A percentile compares a stretch with the other conserved stretches of the same genome.
Conservation (phyloP, 2,113 vertebrate genomes). For the Dicrurus megarhynchus region DNA sequence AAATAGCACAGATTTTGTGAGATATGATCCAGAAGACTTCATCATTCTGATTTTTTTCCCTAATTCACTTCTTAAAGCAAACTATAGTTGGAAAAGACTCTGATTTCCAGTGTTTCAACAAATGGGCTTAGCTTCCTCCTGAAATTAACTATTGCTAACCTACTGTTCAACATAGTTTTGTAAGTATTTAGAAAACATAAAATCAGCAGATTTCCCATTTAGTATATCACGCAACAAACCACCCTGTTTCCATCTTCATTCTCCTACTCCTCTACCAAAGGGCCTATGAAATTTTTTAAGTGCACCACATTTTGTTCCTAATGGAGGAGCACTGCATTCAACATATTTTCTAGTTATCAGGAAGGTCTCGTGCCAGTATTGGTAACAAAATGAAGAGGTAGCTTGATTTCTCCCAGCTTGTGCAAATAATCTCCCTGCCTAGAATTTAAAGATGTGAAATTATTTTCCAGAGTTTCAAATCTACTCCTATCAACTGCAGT, state of each 20-base stretch:
- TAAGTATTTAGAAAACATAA: neutral
- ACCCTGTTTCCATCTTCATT: neutral
- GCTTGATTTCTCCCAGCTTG: neutral
- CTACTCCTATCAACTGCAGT: neutral
- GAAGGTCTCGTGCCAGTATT: neutral
- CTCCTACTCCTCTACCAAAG: neutral
- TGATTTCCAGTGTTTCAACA: neutral
- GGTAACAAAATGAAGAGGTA: neutral
- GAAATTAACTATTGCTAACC: neutral
- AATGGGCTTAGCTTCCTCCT: neutral
- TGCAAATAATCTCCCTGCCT: neutral
- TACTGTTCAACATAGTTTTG: neutral
- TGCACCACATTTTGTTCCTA: neutral
- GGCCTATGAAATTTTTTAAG: neutral
- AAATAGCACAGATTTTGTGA: neutral
- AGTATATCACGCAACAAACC: neutral
- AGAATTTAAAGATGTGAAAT: neutral
- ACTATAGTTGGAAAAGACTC: neutral
- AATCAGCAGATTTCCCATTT: neutral
- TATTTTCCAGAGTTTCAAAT: neutral
- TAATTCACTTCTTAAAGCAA: neutral
- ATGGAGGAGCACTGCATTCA: neutral
- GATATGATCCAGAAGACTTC: neutral
- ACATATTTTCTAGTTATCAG: neutral
- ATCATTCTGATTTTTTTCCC: neutral